Evolutionary conservation across 2,888 invertebrate species (phyloP).

Genomic region (Epistrophe eligans): DNA sequence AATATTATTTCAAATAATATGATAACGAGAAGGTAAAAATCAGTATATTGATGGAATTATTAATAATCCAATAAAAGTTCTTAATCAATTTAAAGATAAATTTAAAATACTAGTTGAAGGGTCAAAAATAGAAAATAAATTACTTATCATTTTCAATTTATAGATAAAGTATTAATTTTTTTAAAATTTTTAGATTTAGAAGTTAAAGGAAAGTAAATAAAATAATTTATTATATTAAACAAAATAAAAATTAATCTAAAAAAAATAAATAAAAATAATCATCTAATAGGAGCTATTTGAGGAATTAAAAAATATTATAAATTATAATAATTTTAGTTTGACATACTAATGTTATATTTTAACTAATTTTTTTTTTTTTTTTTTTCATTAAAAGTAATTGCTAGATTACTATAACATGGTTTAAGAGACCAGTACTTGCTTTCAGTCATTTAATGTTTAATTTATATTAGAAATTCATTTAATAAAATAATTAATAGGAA

Average conservation of each 20-base stretch:
- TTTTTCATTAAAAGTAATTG: constrained; percentile 86
- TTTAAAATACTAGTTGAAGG: constrained; percentile 85
- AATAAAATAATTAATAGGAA: constrained; percentile 85
- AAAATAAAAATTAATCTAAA: constrained; percentile 84
- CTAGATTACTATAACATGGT: constrained; percentile 87
- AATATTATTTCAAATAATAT: constrained; percentile 85
- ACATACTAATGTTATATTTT: constrained; percentile 87
- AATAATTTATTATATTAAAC: constrained; percentile 86
- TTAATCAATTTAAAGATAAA: constrained; percentile 86
- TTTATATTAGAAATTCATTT: constrained; percentile 85
- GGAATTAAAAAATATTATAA: constrained; percentile 87
- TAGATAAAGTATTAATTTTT: constrained; percentile 78
- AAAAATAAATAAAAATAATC: constrained; percentile 83
- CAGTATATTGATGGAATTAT: constrained; percentile 85
- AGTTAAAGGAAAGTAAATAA: constrained; percentile 82
- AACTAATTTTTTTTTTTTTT: constrained; percentile 84
- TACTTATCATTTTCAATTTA: constrained; percentile 88
- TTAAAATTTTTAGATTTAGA: constrained; percentile 80
- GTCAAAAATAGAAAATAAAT: constrained; percentile 89
- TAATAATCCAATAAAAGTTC: constrained; percentile 85
- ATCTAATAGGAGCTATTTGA: constrained; percentile 88
- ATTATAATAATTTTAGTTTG: constrained; percentile 87
- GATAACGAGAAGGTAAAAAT: constrained; percentile 85
- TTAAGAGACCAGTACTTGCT: constrained; percentile 90
- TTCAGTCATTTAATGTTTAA: constrained; percentile 87